Evolutionary conservation across 92 coral and sea anemone genomes (phyloP).

Genomic region (Paramuricea clavata): DNA sequence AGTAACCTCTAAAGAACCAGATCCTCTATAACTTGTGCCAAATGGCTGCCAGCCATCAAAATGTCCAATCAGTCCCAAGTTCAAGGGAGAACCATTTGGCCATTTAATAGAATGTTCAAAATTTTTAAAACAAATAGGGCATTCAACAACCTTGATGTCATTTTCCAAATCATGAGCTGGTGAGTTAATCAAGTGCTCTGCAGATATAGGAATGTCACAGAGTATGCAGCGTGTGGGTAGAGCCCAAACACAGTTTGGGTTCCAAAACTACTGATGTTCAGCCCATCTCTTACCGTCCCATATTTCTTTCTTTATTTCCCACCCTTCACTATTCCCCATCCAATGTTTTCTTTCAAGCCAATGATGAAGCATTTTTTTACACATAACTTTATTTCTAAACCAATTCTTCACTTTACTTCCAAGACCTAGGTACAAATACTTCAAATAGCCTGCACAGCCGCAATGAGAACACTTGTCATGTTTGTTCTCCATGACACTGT

Average conservation of each 20-base stretch:
- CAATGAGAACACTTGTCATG: slow-evolving; percentile 66
- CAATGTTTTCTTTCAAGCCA: slow-evolving; percentile 62
- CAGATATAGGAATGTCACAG: slow-evolving; percentile 70
- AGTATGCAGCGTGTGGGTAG: slow-evolving; percentile 65
- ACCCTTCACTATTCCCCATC: slow-evolving; percentile 39
- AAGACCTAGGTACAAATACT: slow-evolving; percentile 73
- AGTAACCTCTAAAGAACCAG: slow-evolving; percentile 74
- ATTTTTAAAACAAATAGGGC: slow-evolving; percentile 72
- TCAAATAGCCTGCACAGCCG: slow-evolving; percentile 62
- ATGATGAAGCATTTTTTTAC: slow-evolving; percentile 69
- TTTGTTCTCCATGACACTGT: slow-evolving; percentile 68
- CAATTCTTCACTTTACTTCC: slow-evolving; percentile 70
- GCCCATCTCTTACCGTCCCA: slow-evolving; percentile 85
- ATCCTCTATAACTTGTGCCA: slow-evolving; percentile 74
- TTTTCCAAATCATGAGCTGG: slow-evolving; percentile 16
- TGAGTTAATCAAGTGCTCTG: slow-evolving; percentile 65
- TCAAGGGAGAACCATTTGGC: slow-evolving; percentile 68
- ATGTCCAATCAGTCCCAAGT: slow-evolving; percentile 78
- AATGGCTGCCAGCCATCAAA: slow-evolving; percentile 87
- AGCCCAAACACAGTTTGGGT: slow-evolving; percentile 69
- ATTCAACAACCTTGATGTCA: slow-evolving; percentile 64
- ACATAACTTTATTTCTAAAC: slow-evolving; percentile 69
- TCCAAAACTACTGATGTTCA: slow-evolving; percentile 81
- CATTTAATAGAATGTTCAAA: slow-evolving; percentile 65
- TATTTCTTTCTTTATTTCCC: slow-evolving; percentile 69